These are phyloP conservation scores for Oreonectes daqikongensis DNA, from an alignment of 2,797 vertebrate species.

Conservation along the genomic window DNA sequence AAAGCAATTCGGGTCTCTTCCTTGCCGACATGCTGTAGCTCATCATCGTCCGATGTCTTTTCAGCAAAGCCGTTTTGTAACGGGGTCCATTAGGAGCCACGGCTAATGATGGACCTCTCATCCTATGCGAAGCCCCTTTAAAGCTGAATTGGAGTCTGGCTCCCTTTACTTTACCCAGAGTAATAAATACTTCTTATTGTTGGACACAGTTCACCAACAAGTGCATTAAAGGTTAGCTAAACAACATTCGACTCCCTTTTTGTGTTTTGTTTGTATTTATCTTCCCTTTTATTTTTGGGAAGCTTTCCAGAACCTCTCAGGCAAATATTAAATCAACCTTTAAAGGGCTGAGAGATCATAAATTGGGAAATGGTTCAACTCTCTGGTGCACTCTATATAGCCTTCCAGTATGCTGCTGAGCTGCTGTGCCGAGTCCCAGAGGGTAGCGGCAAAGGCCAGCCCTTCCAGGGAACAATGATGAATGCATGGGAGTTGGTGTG, in stretches of 20 bases:
- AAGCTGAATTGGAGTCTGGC: conserved; percentile 9
- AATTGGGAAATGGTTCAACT: conserved; percentile 58
- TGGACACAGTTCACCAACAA: conserved; percentile 59
- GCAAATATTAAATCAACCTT: conserved; percentile 65
- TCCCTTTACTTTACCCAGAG: conserved; percentile 37
- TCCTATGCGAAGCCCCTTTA: conserved; percentile 5
- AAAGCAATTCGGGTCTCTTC: conserved; percentile 44
- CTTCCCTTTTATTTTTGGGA: conserved; percentile 49
- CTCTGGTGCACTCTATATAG: conserved; percentile 54
- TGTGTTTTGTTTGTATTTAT: conserved; percentile 26
- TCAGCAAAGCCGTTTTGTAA: conserved; percentile 46
- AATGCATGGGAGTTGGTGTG: conserved; percentile 57
- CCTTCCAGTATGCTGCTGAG: conserved; percentile 42
- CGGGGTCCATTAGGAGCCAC: conserved; percentile 25
- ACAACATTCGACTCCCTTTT: conserved; percentile 53
- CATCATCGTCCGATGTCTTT: conserved; percentile 49
- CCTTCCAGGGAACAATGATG: conserved; percentile 61
- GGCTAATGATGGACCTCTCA: conserved; percentile 33
- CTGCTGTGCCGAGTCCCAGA: conserved; percentile 55
- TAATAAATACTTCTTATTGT: conserved; percentile 62
- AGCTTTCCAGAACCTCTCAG: conserved; percentile 58
- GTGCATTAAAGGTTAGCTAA: conserved; percentile 62
- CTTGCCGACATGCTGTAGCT: conserved; percentile 31
- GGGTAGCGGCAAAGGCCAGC: conserved; percentile 55
- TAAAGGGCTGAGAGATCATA: conserved; percentile 61